These are phyloP conservation scores for Papilio elwesi DNA, from an alignment of 2,888 invertebrate genomes.

Conservation along the genomic window DNA sequence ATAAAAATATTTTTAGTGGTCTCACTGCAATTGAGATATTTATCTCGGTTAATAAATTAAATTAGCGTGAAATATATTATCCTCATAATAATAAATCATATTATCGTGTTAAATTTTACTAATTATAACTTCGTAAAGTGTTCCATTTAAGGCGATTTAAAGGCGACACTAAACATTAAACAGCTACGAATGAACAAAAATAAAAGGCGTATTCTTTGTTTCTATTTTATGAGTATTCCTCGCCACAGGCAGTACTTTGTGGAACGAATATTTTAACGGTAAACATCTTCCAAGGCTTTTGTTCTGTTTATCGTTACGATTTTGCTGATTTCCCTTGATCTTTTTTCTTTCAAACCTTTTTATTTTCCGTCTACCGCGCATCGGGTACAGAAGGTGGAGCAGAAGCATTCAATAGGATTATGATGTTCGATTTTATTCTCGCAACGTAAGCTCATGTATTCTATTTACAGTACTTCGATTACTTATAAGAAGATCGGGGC, in stretches of 20 bases:
- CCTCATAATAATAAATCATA: too few species aligned
- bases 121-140: constrained; percentile 4
- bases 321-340: constrained; percentile 76
- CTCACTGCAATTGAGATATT: too few species aligned
- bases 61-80: too few species aligned
- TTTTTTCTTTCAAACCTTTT: constrained; percentile 72
- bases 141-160: background rate
- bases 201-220: constrained; percentile 54
- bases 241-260: constrained; percentile 59
- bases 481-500: background rate
- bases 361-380: constrained; percentile 44
- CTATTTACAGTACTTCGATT: background rate
- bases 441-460: background rate
- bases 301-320: constrained; percentile 77
- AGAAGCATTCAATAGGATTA: constrained; percentile 1
- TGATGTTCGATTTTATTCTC: background rate
- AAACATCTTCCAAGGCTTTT: constrained; percentile 75
- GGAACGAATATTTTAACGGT: constrained; percentile 75
- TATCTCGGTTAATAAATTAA: too few species aligned
- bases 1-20: too few species aligned
- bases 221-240: constrained; percentile 66
- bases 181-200: constrained; percentile 13
- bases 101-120: background rate
- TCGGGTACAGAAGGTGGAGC: background rate
- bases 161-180: constrained; percentile 12